These are phyloP conservation scores for Probaryconus sp. DNA, from an alignment of 1,140 invertebrate species.

Conservation along the genomic window DNA sequence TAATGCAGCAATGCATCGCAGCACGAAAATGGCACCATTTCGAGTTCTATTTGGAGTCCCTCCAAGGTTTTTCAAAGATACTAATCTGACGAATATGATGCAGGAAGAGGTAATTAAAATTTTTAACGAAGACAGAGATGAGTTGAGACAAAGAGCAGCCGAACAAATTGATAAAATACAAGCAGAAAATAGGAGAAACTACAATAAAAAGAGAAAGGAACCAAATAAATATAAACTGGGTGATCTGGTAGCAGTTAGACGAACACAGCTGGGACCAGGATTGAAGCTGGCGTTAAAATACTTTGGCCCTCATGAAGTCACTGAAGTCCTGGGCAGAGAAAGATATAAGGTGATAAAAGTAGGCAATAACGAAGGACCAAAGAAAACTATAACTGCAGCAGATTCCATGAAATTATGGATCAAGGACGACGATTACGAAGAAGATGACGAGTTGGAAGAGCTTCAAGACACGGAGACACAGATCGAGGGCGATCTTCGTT, in stretches of 20 bases:
- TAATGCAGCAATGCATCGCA: conserved; percentile 65
- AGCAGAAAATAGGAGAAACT: conserved; percentile 62
- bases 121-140: conserved; percentile 7
- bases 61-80: conserved; percentile 11
- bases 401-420: conserved; percentile 26
- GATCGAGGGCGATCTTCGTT: too few relatives aligned
- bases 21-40: conserved; percentile 63
- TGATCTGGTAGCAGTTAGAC: conserved; percentile 56
- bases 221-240: conserved; percentile 37
- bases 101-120: too few relatives aligned
- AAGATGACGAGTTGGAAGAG: too few relatives aligned
- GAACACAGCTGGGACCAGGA: conserved; percentile 39
- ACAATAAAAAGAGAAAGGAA: conserved; percentile 46
- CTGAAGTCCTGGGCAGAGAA: conserved; percentile 18
- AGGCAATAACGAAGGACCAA: neutral
- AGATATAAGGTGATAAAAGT: conserved; percentile 25
- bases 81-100: conserved; percentile 35
- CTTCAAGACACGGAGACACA: too few relatives aligned
- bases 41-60: conserved; percentile 49
- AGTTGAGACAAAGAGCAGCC: conserved; percentile 53
- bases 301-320: conserved; percentile 38
- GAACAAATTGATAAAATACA: conserved; percentile 63
- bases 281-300: conserved; percentile 33
- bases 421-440: too few relatives aligned
- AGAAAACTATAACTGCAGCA: neutral